Evolutionary conservation across 2,888 invertebrate species (phyloP).

Genomic region (Lomographa bimaculata): DNA sequence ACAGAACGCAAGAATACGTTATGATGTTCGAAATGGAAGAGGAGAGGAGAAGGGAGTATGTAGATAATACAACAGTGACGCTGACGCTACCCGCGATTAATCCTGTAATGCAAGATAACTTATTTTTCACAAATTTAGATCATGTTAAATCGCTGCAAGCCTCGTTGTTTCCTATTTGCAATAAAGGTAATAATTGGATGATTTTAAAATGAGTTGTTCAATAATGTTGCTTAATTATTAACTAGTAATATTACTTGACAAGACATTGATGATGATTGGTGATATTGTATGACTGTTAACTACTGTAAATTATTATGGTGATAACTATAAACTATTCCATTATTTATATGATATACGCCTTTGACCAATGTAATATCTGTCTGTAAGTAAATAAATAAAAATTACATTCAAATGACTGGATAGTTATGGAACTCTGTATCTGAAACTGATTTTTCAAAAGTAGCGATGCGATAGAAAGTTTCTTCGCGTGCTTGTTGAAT

Average conservation of each 20-base stretch:
- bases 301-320: too few species aligned
- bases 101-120: constrained; percentile 66
- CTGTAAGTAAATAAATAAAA: too few species aligned
- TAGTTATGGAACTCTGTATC: too few species aligned
- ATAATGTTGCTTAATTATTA: too few species aligned
- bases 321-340: too few species aligned
- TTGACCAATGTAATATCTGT: too few species aligned
- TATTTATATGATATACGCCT: too few species aligned
- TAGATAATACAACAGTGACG: constrained; percentile 65
- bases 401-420: too few species aligned
- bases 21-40: constrained; percentile 74
- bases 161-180: constrained; percentile 85
- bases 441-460: constrained; percentile 18
- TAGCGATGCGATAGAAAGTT: constrained; percentile 17
- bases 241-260: too few species aligned
- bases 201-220: too few species aligned
- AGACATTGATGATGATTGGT: too few species aligned
- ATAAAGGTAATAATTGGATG: constrained; percentile 82
- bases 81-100: constrained; percentile 63
- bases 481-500: constrained; percentile 43
- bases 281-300: too few species aligned
- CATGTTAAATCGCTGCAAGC: constrained; percentile 87
- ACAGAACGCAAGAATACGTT: constrained; percentile 60
- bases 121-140: constrained; percentile 70
- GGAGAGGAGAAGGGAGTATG: constrained; percentile 56